Evolutionary conservation across 1,140 invertebrate genomes (phyloP), one percentile per base, ranked within the genome.

Genomic region (Heliothis virescens): DNA sequence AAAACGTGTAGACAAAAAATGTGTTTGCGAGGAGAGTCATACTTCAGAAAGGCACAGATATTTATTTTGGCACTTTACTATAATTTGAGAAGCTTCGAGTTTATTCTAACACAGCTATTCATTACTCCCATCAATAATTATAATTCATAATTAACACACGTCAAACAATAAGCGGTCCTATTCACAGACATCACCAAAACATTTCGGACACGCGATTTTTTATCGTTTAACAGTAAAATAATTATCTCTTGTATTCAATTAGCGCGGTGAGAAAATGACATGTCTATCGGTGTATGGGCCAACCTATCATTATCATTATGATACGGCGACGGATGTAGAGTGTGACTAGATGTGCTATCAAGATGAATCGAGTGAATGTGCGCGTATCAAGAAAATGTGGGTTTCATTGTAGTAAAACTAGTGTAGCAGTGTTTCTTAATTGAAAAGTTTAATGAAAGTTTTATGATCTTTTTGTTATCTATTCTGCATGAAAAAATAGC

Each of bases 241-340:
- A 88, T 86, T 87, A 86, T 82, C 75, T 79, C 83, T 78, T 79
- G 85, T 87, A 90, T 91, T 91, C 87, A 90, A 91, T 91, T 90
- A 90, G 82, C 60, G 79, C 83, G 86, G 87, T 87, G 90, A 90
- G 88, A 91, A 91, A 90, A 91, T 90, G 91, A 91, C 90, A 89
- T 86, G 88, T 86, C 84, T 87, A 87, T 90, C 78, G 77, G 82
- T 74, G 80, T 80, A 76, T 71, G 84, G 83, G 53, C 79, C 79
- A 74, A 79, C 72, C 86, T 86, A 87, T 91, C 85, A 90, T 91
- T 87, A 90, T 83, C 79, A 73, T 86, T 84, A 83, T 69, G 87
- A 65, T 80, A 84, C 48, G 21, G 47, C 21, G 15, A 59, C 55
- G 34, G 57, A 60, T 57, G 21, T 83, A 76, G 55, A 60, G 57